Percentiles rank a stretch among this genome's conserved stretches.
Evolutionary conservation across 2,888 invertebrate species (phyloP).

Genomic region (Drosophila ezoana): DNA sequence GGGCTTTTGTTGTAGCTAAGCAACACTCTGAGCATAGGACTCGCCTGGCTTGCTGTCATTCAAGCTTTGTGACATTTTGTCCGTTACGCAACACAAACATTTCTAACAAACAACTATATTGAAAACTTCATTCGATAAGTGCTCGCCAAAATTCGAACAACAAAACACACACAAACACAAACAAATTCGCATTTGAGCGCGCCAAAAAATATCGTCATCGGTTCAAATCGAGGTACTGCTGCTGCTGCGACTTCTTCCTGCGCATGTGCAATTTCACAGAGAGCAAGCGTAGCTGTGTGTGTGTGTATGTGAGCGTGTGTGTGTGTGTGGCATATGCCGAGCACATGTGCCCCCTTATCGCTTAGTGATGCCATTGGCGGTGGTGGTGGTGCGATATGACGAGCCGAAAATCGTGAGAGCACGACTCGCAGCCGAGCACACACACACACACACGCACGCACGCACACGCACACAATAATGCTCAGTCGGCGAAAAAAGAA

Average conservation of each 20-base stretch:
- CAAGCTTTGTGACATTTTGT: not conserved
- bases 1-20: not conserved
- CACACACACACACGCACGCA: slow-evolving; percentile 14
- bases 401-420: slow-evolving; percentile 46
- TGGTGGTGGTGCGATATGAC: slow-evolving; percentile 65
- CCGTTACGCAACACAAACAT: slow-evolving; percentile 5
- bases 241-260: slow-evolving; percentile 51
- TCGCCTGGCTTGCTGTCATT: not conserved
- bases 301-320: slow-evolving; percentile 15
- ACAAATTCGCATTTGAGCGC: slow-evolving; percentile 9
- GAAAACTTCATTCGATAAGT: not conserved
- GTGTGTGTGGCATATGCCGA: slow-evolving; percentile 19
- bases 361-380: slow-evolving; percentile 5
- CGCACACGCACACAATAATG: slow-evolving; percentile 32
- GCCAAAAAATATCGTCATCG: slow-evolving; percentile 48
- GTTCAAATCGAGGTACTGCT: slow-evolving; percentile 3
- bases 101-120: not conserved
- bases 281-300: slow-evolving; percentile 15
- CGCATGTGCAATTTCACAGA: slow-evolving; percentile 62
- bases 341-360: slow-evolving; percentile 18
- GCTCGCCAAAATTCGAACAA: slow-evolving; percentile 6
- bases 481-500: slow-evolving; percentile 58
- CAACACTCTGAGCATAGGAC: slow-evolving; percentile 3
- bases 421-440: slow-evolving; percentile 19
- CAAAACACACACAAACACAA: not conserved